phyloP scores from a whole-genome alignment of 2,888 invertebrate species.

The Tetropium fuscum region DNA sequence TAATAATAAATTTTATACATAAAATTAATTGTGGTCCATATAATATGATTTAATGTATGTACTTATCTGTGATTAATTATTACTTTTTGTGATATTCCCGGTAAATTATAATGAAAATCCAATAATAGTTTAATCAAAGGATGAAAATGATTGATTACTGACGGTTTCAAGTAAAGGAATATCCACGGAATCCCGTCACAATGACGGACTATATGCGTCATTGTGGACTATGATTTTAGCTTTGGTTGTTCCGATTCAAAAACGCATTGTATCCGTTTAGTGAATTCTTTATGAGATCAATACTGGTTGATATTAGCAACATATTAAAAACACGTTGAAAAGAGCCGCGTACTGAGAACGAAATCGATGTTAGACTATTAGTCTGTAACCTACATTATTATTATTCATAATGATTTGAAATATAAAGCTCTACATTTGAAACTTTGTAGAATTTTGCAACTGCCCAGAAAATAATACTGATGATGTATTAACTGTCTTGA shows the following conservation, averaged over 20 bases:
- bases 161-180: constrained; percentile 1
- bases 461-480: too few relatives aligned
- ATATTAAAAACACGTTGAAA: neutral
- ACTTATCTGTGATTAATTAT: constrained; percentile 19
- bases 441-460: too few relatives aligned
- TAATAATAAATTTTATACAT: too few relatives aligned
- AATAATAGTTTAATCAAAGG: constrained; percentile 5
- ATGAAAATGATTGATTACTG: constrained; percentile 10
- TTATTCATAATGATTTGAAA: too few relatives aligned
- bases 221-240: constrained; percentile 4
- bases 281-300: neutral
- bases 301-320: neutral
- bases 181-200: neutral
- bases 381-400: too few relatives aligned
- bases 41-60: too few relatives aligned
- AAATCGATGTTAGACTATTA: too few relatives aligned
- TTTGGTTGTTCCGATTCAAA: neutral
- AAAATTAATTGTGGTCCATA: too few relatives aligned
- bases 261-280: neutral
- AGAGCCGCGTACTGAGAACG: too few relatives aligned
- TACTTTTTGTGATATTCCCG: constrained; percentile 4
- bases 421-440: too few relatives aligned
- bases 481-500: too few relatives aligned
- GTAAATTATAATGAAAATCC: neutral
- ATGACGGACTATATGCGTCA: too few relatives aligned